Conservation (phyloP, 2,113 vertebrate genomes). For the Rhinichthys klamathensis region DNA sequence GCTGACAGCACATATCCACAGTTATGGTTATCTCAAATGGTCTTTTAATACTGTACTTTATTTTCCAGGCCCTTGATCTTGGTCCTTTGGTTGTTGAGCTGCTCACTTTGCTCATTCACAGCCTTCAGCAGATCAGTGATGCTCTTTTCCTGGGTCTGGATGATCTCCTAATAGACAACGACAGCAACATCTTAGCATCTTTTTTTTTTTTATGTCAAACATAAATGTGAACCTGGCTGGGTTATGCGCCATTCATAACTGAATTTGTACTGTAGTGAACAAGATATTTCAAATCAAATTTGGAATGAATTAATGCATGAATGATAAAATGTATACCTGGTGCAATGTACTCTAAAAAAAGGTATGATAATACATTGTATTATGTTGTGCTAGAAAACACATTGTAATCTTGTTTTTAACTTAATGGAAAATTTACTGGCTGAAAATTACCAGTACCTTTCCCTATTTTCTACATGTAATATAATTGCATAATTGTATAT, state of each 20-base stretch:
- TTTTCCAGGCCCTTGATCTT: constrained; percentile 75
- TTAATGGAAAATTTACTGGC: background rate
- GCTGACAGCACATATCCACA: too few species aligned
- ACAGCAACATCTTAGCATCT: background rate
- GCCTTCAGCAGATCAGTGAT: constrained; percentile 71
- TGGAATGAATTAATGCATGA: background rate
- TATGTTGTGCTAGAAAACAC: too few species aligned
- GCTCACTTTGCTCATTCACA: constrained; percentile 71
- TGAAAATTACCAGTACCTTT: background rate
- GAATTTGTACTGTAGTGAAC: background rate
- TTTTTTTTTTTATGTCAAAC: background rate
- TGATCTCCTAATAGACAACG: constrained; percentile 67
- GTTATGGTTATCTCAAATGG: background rate
- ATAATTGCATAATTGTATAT: too few species aligned
- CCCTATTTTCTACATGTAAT: too few species aligned
- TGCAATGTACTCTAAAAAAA: background rate
- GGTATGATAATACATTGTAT: background rate
- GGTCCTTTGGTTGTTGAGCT: constrained; percentile 69
- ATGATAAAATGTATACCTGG: background rate
- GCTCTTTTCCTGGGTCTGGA: constrained; percentile 71
- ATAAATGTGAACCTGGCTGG: background rate
- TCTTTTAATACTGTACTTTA: constrained; percentile 62
- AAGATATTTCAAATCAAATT: background rate
- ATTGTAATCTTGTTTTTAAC: too few species aligned
- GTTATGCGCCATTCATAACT: background rate